Evolutionary conservation across 2,797 vertebrate species (phyloP).

Genomic region (Cacajao melanocephalus): DNA sequence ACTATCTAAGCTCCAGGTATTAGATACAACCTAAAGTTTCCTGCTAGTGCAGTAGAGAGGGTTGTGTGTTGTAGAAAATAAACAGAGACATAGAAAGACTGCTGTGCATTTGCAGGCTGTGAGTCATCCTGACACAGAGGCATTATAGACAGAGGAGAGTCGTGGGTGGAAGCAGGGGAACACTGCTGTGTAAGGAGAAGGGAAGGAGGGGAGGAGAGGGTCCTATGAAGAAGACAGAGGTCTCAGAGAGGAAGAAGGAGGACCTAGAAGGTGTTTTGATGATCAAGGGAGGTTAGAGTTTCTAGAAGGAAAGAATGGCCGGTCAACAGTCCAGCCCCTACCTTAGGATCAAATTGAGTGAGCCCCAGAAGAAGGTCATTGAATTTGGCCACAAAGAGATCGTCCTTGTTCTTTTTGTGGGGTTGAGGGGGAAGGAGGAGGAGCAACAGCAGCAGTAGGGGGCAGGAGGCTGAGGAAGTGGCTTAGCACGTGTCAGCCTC

Average conservation of each 20-base stretch:
- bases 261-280: background rate
- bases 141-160: background rate
- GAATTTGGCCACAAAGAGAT: background rate
- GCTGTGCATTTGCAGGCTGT: background rate
- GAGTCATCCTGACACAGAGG: background rate
- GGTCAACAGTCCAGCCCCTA: background rate
- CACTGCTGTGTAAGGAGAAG: fast-evolving
- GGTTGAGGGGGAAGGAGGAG: fast-evolving
- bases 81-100: background rate
- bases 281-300: background rate
- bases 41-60: background rate
- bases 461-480: background rate
- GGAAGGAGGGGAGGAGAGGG: background rate
- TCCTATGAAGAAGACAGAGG: background rate
- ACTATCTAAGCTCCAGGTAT: background rate
- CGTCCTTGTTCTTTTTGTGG: background rate
- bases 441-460: too few relatives aligned
- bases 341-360: background rate
- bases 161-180: background rate
- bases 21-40: background rate
- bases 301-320: background rate
- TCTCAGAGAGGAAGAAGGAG: background rate
- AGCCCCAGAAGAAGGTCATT: background rate
- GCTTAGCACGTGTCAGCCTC: background rate
- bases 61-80: background rate